Evolutionary conservation across 1,140 invertebrate species (phyloP), one percentile per base, ranked within the genome.

Genomic region (Magallana ariakensis): DNA sequence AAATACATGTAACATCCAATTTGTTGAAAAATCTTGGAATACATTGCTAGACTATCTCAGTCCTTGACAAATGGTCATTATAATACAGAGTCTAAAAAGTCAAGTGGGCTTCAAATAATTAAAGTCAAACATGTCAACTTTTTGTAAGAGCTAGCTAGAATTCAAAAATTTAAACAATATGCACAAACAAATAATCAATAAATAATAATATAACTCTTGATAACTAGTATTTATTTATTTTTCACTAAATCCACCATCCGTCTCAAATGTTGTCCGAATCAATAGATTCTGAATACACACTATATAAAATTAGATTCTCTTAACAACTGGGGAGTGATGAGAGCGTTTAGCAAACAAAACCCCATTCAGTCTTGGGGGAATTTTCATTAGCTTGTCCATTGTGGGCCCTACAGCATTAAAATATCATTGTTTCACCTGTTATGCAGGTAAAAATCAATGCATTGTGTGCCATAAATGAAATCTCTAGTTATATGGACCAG

Each of bases 381-480:
- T 16, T 60, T 60, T 60, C 15, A 60, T 60, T 60, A 60, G 15
- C 5, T 15, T 9, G n/a, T 60, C 58, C 58, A 60, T n/a, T 16
- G n/a, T 60, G 58, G 58, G 13, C 58, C 58, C n/a, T 60, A 13
- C 58, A 60, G 58, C 5, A n/a, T n/a, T 60, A 15, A 60, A 60
- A 60, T 60, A 60, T n/a, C n/a, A 60, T 60, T 60, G 58, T 60
- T n/a, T 11, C 58, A 60, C 58, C 58, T 60, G 58, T 60, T 60
- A 4, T 60, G 5, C 58, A 60, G 58, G 58, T 60, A 15, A 60
- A 60, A 60, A 60, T 60, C 58, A 60, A 60, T 60, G 58, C 58
- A 60, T 60, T 60, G 58, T 60, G 58, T 60, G n/a, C 58, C 58
- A 60, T 60, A 60, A 60, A 60, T n/a, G 15, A 60, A 60, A 60